These are phyloP conservation scores for Sitta carolinensis DNA, from an alignment of 2,797 vertebrate species.

Conservation along the genomic window DNA sequence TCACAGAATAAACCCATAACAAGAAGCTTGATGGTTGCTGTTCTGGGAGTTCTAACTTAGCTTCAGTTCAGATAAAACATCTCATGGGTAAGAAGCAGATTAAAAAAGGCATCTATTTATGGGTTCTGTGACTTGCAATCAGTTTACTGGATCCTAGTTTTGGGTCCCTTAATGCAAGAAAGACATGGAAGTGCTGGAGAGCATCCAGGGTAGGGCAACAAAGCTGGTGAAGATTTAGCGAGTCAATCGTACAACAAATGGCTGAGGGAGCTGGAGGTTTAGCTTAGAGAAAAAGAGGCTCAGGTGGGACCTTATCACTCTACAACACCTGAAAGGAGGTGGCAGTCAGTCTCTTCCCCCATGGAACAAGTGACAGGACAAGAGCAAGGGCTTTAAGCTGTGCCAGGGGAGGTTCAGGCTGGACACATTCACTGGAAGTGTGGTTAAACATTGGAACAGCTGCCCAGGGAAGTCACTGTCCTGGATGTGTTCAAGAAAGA, in stretches of 20 bases:
- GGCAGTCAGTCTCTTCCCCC: neutral
- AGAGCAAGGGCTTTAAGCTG: neutral
- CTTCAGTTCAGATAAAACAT: neutral
- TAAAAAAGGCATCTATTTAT: neutral
- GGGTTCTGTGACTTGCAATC: neutral
- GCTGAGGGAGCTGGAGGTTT: neutral
- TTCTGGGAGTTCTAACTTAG: neutral
- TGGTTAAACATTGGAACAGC: neutral
- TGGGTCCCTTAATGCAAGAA: too few species aligned
- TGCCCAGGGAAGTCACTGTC: neutral
- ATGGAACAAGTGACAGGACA: neutral
- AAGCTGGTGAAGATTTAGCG: neutral
- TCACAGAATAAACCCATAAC: neutral
- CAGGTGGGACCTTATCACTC: neutral
- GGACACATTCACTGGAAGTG: too few species aligned
- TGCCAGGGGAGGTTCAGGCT: neutral
- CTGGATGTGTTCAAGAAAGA: neutral
- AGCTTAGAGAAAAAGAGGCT: neutral
- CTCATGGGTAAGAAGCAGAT: neutral
- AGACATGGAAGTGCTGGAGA: neutral
- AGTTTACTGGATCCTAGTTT: neutral
- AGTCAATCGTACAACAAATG: neutral
- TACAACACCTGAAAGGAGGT: neutral
- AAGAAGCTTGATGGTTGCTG: neutral
- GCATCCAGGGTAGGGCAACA: neutral